Conservation (phyloP, 2,888 invertebrate species). For the Carpatolechia fugitivella region DNA sequence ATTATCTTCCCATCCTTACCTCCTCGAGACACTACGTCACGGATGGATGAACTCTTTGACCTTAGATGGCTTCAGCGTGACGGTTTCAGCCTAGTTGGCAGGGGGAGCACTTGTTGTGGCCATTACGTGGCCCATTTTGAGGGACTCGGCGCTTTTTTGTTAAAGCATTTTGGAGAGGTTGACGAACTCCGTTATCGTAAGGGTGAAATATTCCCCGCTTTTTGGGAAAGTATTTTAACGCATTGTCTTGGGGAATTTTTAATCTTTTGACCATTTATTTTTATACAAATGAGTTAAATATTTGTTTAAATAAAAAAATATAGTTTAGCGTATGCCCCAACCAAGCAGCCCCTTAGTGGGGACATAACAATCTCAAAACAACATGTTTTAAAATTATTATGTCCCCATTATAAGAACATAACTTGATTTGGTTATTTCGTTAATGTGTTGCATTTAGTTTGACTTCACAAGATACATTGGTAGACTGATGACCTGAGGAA, state of each 20-base stretch:
- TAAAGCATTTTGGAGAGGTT: not conserved
- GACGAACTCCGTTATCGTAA: not conserved
- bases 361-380: too few relatives aligned
- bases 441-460: too few relatives aligned
- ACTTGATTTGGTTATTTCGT: too few relatives aligned
- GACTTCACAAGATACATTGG: too few relatives aligned
- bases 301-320: too few relatives aligned
- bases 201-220: not conserved
- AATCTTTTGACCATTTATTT: not conserved
- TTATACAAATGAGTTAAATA: too few relatives aligned
- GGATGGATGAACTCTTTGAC: conserved; percentile 23
- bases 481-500: too few relatives aligned
- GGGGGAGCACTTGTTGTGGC: conserved; percentile 1
- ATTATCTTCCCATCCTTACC: not conserved
- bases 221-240: not conserved
- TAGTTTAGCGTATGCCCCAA: too few relatives aligned
- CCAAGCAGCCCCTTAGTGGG: too few relatives aligned
- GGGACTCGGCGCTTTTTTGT: not conserved
- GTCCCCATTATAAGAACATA: too few relatives aligned
- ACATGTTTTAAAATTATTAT: too few relatives aligned
- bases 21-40: conserved; percentile 22
- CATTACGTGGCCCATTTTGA: not conserved
- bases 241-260: not conserved
- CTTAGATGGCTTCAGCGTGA: conserved; percentile 8
- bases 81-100: conserved; percentile 7